Percentiles rank a stretch among this genome's conserved stretches.
Conservation (phyloP, 2,113 vertebrate species). For the Albula glossodonta region DNA sequence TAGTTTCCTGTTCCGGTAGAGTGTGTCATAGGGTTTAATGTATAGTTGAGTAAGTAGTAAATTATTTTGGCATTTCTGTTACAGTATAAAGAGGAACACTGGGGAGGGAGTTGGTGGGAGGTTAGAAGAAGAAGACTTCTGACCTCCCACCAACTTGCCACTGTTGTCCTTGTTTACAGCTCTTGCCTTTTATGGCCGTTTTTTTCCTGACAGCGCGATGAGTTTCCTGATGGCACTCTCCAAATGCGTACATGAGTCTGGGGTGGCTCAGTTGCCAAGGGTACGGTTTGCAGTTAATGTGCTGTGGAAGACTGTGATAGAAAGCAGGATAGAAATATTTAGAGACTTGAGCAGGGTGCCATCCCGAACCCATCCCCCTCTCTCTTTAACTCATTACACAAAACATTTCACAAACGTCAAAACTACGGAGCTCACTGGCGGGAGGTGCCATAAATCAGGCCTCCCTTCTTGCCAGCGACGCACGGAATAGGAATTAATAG, state of each 20-base stretch:
- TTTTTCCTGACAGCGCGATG: not conserved
- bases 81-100: no score
- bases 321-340: not conserved
- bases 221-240: not conserved
- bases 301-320: not conserved
- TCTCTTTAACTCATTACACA: constrained; percentile 35
- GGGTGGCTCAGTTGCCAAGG: no score
- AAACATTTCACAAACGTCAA: constrained; percentile 37
- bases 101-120: not conserved
- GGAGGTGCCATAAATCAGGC: constrained; percentile 41
- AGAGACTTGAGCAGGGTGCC: not conserved
- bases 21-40: no score
- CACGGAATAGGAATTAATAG: constrained; percentile 50
- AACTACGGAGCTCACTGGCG: constrained; percentile 37
- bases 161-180: not conserved
- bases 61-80: no score
- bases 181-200: no score
- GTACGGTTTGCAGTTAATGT: not conserved
- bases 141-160: not conserved
- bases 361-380: constrained; percentile 2
- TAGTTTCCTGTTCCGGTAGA: no score
- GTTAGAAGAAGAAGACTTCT: not conserved
- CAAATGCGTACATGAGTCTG: no score
- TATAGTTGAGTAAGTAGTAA: no score
- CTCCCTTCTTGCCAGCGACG: constrained; percentile 32